A percentile compares a stretch with the other conserved stretches of the same genome.
phyloP scores from a whole-genome alignment of 2,888 invertebrate genomes.

The Sipha maydis region DNA sequence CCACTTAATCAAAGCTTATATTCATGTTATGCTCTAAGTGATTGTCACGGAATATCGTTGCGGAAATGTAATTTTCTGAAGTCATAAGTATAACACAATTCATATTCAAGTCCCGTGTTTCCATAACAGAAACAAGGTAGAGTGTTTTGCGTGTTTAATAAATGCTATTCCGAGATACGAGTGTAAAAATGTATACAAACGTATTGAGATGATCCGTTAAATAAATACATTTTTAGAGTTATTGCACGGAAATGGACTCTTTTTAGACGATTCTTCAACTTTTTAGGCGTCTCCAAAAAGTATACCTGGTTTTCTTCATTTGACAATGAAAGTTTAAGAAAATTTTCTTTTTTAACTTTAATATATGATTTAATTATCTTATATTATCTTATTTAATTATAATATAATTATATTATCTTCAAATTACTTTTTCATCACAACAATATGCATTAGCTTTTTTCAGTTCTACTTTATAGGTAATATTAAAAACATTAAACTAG shows the following conservation, averaged over 20 bases:
- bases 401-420: too few species aligned
- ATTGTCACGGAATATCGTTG: neutral
- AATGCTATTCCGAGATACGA: neutral
- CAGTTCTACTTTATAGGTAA: too few species aligned
- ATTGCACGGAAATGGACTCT: neutral
- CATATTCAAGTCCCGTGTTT: neutral
- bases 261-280: neutral
- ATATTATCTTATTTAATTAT: too few species aligned
- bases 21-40: neutral
- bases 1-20: neutral
- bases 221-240: neutral
- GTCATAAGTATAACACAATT: neutral
- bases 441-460: too few species aligned
- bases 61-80: neutral
- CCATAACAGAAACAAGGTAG: neutral
- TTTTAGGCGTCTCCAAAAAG: neutral
- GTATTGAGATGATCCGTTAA: neutral
- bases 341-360: neutral
- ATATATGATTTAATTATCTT: neutral
- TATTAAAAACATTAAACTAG: too few species aligned
- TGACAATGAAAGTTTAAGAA: neutral
- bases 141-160: neutral
- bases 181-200: neutral
- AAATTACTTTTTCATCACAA: too few species aligned
- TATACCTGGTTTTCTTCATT: neutral